Conservation (phyloP, 1,140 invertebrate species). For the Nephila pilipes region DNA sequence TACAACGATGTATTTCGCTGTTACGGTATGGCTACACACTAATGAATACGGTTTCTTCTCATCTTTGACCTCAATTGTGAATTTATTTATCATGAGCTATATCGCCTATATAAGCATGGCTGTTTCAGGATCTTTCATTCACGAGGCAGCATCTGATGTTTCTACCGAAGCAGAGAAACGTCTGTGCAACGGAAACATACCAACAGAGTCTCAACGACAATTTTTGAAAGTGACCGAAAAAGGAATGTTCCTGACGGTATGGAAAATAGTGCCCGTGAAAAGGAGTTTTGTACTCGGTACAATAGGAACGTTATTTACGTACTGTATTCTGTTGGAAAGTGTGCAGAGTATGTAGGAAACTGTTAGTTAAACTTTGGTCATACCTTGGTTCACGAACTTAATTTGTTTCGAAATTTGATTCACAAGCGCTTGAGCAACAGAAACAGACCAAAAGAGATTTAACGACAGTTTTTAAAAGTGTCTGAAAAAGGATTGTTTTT, state of each 20-base stretch:
- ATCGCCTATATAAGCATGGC: not conserved
- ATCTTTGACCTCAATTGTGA: not conserved
- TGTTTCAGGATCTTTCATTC: not conserved
- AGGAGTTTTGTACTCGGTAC: not conserved
- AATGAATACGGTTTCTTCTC: not conserved
- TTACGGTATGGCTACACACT: not conserved
- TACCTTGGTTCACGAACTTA: too few species aligned
- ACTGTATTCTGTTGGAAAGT: not conserved
- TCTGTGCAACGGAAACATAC: not conserved
- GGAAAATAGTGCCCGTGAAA: not conserved
- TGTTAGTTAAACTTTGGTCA: too few species aligned
- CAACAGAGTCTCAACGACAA: not conserved
- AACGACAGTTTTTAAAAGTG: too few species aligned
- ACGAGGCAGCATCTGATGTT: not conserved
- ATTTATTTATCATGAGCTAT: not conserved
- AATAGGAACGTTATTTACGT: not conserved
- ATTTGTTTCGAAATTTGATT: too few species aligned
- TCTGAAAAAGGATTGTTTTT: too few species aligned
- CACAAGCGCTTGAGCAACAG: too few species aligned
- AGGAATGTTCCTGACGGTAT: not conserved
- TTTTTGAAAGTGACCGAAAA: not conserved
- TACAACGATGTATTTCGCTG: not conserved
- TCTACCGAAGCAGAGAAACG: not conserved
- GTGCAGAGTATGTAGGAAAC: not conserved
- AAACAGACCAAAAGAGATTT: too few species aligned